Conservation (phyloP, 2,888 invertebrate genomes). For the Caenorhabditis drosophilae region DNA sequence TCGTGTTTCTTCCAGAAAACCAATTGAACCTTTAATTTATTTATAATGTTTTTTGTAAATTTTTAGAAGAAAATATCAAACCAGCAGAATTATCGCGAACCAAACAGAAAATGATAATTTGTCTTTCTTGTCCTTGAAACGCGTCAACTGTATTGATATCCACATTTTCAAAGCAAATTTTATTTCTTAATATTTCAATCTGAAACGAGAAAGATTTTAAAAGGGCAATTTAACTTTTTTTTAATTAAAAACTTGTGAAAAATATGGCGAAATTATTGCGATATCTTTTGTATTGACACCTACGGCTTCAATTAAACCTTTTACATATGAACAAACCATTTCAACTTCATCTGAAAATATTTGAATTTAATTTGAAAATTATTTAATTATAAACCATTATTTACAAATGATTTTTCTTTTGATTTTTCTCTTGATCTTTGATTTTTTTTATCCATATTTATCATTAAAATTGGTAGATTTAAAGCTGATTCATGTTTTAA, state of each 20-base stretch:
- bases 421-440: conserved; percentile 12
- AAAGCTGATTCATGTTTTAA: conserved; percentile 2
- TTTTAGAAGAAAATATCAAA: conserved; percentile 4
- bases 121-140: conserved; percentile 52
- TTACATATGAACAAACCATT: conserved; percentile 27
- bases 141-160: conserved; percentile 40
- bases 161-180: conserved; percentile 10
- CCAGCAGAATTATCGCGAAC: conserved; percentile 46
- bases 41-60: neutral
- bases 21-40: conserved; percentile 19
- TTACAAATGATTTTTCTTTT: conserved; percentile 5
- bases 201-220: no score
- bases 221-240: conserved; percentile 3
- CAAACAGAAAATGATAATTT: conserved; percentile 49
- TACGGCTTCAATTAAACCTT: conserved; percentile 12
- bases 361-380: no score
- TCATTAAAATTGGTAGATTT: conserved; percentile 25
- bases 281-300: conserved; percentile 28
- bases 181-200: conserved; percentile 7
- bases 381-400: conserved; percentile 3
- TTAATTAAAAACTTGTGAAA: conserved; percentile 28
- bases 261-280: conserved; percentile 48
- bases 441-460: conserved; percentile 14
- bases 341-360: conserved; percentile 31
- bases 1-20: conserved; percentile 38